Conservation (phyloP, 2,888 invertebrate genomes). For the Siphonodentalium dalli region DNA sequence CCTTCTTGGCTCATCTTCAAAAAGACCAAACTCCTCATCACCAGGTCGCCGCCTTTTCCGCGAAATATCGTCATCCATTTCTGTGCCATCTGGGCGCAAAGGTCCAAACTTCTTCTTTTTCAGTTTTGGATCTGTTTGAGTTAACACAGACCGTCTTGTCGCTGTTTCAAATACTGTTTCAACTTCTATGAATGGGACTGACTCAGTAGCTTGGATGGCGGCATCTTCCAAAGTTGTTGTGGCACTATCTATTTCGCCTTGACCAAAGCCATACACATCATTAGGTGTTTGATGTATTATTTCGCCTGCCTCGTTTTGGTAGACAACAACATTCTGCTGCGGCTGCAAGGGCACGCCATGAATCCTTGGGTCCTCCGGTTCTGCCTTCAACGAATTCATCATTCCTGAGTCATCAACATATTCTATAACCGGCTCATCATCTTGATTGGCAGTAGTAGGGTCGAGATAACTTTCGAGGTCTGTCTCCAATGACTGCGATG, state of each 20-base stretch:
- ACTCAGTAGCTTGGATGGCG: constrained; percentile 43
- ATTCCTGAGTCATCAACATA: too few species aligned
- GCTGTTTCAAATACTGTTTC: constrained; percentile 49
- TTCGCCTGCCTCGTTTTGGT: constrained; percentile 11
- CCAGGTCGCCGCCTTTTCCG: constrained; percentile 34
- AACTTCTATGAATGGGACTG: constrained; percentile 51
- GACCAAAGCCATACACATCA: constrained; percentile 45
- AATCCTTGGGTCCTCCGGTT: constrained; percentile 4
- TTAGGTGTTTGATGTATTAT: too few species aligned
- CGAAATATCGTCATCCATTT: constrained; percentile 37
- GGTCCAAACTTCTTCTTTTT: constrained; percentile 58
- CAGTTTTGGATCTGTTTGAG: constrained; percentile 55
- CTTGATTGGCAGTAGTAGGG: too few species aligned
- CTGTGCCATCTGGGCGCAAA: constrained; percentile 46
- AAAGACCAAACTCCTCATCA: constrained; percentile 50
- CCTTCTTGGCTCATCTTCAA: constrained; percentile 54
- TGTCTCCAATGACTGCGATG: too few species aligned
- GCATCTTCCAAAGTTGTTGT: background rate
- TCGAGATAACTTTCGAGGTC: too few species aligned
- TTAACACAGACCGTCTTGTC: constrained; percentile 53
- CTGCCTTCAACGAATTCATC: too few species aligned
- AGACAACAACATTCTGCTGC: constrained; percentile 16
- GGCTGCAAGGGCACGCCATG: constrained; percentile 7
- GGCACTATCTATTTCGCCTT: constrained; percentile 29
- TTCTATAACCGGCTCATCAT: too few species aligned